Evolutionary conservation across 2,113 vertebrate genomes (phyloP).

Genomic region (Cyphomyrus plagiostoma): DNA sequence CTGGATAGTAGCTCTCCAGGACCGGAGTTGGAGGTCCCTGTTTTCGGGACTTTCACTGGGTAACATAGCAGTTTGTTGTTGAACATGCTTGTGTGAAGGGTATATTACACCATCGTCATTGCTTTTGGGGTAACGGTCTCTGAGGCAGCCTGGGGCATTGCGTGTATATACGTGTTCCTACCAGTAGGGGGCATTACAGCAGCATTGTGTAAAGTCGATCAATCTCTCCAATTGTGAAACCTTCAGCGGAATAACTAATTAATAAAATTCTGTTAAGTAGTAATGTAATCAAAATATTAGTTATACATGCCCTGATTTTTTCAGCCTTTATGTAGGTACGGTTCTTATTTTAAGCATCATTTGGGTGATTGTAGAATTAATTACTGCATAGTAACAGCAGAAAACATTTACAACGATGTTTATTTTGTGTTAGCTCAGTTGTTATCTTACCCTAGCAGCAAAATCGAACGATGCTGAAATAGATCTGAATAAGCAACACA

Average conservation of each 20-base stretch:
- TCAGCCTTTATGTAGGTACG: no score
- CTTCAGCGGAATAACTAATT: background rate
- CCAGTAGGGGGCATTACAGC: slow-evolving; percentile 12
- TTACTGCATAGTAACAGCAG: background rate
- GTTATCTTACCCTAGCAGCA: background rate
- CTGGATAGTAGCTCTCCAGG: no score
- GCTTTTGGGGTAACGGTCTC: background rate
- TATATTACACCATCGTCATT: background rate
- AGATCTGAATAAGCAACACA: background rate
- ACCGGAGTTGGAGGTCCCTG: no score
- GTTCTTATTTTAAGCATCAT: background rate
- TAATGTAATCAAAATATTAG: background rate
- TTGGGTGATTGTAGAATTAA: background rate
- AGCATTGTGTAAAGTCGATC: background rate
- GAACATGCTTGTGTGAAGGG: background rate
- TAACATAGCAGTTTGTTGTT: background rate
- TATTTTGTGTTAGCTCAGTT: background rate
- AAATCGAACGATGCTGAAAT: background rate
- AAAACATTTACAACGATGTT: background rate
- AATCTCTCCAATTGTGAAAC: background rate
- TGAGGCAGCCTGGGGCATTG: background rate
- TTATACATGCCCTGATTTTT: background rate
- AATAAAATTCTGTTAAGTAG: background rate
- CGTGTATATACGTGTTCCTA: background rate
- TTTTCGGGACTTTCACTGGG: background rate